phyloP scores from a whole-genome alignment of 1,140 invertebrate species.

The Venustaconcha ellipsiformis region DNA sequence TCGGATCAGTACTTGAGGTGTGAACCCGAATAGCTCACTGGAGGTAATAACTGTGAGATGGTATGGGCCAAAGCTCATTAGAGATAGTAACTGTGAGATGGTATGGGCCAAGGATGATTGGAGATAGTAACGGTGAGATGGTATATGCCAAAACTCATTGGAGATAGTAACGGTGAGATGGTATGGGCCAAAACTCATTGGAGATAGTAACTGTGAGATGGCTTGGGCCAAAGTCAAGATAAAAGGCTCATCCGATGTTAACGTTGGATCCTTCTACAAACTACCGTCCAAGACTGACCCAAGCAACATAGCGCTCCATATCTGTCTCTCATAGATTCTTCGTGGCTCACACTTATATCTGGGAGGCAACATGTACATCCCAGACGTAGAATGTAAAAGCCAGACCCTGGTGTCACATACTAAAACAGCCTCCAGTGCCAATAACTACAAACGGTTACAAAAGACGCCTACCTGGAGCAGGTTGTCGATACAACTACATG shows the following conservation, averaged over 20 bases:
- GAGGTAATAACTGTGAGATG: too few species aligned
- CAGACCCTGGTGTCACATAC: conserved; percentile 1
- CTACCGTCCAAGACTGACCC: neutral
- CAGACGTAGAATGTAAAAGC: conserved; percentile 11
- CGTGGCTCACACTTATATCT: conserved; percentile 9
- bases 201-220: conserved; percentile 10
- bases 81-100: conserved; percentile 10
- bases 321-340: conserved; percentile 7
- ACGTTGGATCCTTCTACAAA: conserved; percentile 17
- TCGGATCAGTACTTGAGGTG: conserved; percentile 1
- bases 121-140: neutral
- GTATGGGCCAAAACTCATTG: too few species aligned
- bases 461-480: conserved; percentile 13
- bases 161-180: too few species aligned
- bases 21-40: neutral
- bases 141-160: too few species aligned
- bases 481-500: conserved; percentile 1
- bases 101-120: conserved; percentile 6
- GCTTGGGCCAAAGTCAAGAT: conserved; percentile 8
- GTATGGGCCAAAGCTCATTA: too few species aligned
- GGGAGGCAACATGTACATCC: conserved; percentile 11
- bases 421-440: conserved; percentile 2
- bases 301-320: conserved; percentile 5
- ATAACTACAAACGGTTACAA: conserved; percentile 2
- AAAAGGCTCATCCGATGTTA: conserved; percentile 1